phyloP scores from a whole-genome alignment of 2,888 invertebrate species.

The Luperina nickerlii region DNA sequence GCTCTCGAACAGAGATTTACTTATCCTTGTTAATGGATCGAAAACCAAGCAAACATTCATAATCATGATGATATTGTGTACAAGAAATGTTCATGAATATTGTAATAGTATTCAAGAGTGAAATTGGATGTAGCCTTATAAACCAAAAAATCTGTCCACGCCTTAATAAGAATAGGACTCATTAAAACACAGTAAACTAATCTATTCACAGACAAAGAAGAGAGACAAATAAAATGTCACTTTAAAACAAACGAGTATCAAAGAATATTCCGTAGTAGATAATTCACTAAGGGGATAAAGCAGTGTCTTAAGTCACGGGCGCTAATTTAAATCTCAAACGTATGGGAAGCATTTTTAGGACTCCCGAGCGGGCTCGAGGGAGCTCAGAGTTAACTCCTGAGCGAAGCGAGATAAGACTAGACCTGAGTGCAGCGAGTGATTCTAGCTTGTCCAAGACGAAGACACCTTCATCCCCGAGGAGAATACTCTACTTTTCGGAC shows the following conservation, averaged over 20 bases:
- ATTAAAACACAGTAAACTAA: neutral
- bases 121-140: neutral
- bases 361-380: too few species aligned
- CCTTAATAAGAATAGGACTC: neutral
- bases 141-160: neutral
- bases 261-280: neutral
- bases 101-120: neutral
- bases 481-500: neutral
- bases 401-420: neutral
- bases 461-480: neutral
- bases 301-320: too few species aligned
- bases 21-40: conserved; percentile 21
- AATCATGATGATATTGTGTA: neutral
- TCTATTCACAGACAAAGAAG: neutral
- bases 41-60: neutral
- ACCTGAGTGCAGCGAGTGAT: neutral
- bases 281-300: neutral
- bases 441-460: neutral
- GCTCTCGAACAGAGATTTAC: conserved; percentile 24
- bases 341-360: too few species aligned
- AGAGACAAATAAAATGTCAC: neutral
- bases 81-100: neutral
- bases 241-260: conserved; percentile 12
- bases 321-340: too few species aligned
- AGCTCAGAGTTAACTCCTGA: too few species aligned